These are phyloP conservation scores for Fratercula arctica DNA, from an alignment of 2,797 vertebrate species.

Conservation along the genomic window DNA sequence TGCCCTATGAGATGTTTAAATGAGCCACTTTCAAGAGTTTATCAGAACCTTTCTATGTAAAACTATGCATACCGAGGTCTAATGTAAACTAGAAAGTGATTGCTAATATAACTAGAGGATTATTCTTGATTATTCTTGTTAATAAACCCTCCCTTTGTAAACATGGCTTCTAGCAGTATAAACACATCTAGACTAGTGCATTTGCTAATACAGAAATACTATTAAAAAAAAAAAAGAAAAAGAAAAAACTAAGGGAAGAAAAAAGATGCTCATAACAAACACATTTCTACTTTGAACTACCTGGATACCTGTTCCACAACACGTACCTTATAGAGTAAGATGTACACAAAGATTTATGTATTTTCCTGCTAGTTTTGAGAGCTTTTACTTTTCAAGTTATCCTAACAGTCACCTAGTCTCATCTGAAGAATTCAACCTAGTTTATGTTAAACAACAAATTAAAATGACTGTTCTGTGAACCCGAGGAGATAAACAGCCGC, in stretches of 20 bases:
- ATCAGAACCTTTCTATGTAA: neutral
- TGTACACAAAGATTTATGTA: neutral
- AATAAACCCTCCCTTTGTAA: neutral
- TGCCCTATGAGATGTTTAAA: neutral
- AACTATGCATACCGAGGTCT: neutral
- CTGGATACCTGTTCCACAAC: neutral
- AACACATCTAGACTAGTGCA: neutral
- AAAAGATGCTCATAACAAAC: neutral
- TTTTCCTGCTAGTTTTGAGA: neutral
- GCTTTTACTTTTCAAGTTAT: neutral
- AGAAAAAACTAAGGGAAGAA: neutral
- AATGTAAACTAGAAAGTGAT: neutral
- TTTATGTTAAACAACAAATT: neutral
- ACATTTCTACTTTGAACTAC: neutral
- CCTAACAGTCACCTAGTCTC: neutral
- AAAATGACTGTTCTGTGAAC: neutral
- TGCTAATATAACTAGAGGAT: neutral
- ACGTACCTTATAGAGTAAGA: fast-evolving
- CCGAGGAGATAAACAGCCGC: neutral
- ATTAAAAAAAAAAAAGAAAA: neutral
- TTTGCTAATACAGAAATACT: neutral
- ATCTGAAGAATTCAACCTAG: neutral
- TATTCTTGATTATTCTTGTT: neutral
- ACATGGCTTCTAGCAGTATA: neutral
- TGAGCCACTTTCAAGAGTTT: neutral